Conservation (phyloP, 2,888 invertebrate species). For the Phlogophora meticulosa region DNA sequence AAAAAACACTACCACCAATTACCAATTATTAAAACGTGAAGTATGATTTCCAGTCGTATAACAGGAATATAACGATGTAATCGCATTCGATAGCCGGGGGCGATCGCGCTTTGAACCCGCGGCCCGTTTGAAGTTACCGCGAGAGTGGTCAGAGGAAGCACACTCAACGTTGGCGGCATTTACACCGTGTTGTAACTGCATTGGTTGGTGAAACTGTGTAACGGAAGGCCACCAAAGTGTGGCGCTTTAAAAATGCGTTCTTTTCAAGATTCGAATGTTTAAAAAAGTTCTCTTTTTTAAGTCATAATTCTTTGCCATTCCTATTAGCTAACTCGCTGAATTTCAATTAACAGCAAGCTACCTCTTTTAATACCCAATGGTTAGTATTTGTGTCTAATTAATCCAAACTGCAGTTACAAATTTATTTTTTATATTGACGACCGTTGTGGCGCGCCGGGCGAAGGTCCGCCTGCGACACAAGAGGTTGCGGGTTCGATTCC, state of each 20-base stretch:
- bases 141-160: conserved; percentile 75
- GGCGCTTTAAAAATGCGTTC: no score
- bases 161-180: conserved; percentile 65
- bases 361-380: no score
- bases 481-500: no score
- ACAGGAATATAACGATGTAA: conserved; percentile 64
- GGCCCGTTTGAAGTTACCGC: conserved; percentile 80
- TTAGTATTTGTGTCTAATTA: no score
- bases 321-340: no score
- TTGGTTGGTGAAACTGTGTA: not conserved
- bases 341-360: no score
- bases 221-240: not conserved
- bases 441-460: no score
- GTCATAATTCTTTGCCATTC: not conserved
- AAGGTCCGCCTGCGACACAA: no score
- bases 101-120: conserved; percentile 79
- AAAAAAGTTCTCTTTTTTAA: not conserved
- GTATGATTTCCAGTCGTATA: conserved; percentile 55
- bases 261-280: no score
- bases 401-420: not conserved
- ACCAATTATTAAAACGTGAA: conserved; percentile 60
- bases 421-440: no score
- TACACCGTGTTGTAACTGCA: conserved; percentile 69
- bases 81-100: conserved; percentile 67
- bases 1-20: conserved; percentile 54